Base-by-base conservation (phyloP, 2,113 vertebrate genomes). In the Pholis gunnellus region DNA sequence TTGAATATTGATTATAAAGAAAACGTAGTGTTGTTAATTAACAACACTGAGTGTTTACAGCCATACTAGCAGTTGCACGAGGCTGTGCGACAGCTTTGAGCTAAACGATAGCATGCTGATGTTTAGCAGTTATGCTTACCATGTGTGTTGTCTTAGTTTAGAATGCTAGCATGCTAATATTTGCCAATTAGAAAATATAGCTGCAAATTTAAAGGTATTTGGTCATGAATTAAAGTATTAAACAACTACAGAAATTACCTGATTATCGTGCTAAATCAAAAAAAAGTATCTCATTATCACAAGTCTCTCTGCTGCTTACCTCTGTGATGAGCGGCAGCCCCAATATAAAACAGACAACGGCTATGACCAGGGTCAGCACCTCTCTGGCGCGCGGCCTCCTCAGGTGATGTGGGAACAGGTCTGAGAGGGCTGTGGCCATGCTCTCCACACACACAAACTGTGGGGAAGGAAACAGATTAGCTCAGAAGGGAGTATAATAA, bases 391-490 rank as follows among this genome's bases (percentile, higher is more conserved):
- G 83, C 0, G 86, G 92, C 83, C 92, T 97, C 59, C 96, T 95
- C 82, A 99, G 95, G 36, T 92, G 83, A 17, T 9, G 78, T 0
- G 98, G 97, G 86, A 96, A 99, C 94, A 97, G 77, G 93, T 99
- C 98, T 2, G 96, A 91, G 72, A 97, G 81, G 70, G 97, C 95
- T 0, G 98, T 99, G 75, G 96, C 97, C 93, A 99, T 87, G 88
- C 97, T 97, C 91, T 99, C 98, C 85, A 99, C 92, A 46, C 96
- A 97, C 83, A 99, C 96, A 4, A 99, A 98, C 98, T 99, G 88
- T 9, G 8, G 50, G n/a, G 6, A 75, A 54, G 48, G 13, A 71
- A 38, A 48, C n/a, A 2, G 4, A 42, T 74, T 25, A 83, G 2
- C 11, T 52, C 1, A 42, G 38, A 14, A 18, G 6, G 56, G 8